These are phyloP conservation scores for Cossypha heuglini DNA, from an alignment of 2,797 vertebrate genomes.

Conservation along the genomic window DNA sequence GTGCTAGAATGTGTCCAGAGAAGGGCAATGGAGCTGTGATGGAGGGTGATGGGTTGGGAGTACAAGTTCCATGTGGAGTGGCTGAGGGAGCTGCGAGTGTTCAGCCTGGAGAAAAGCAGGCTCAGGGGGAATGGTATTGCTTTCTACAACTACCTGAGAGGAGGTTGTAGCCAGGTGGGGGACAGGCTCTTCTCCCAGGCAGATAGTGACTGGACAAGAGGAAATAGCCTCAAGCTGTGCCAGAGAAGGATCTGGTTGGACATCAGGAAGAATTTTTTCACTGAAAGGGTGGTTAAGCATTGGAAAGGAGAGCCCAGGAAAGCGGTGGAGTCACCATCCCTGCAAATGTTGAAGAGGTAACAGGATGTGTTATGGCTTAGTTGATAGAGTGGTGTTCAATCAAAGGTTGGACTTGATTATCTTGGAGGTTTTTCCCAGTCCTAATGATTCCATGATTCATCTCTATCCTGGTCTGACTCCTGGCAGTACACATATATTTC, in stretches of 20 bases:
- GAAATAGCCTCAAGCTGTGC: background rate
- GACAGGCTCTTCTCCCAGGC: background rate
- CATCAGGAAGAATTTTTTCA: background rate
- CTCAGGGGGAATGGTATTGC: background rate
- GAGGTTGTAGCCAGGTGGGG: background rate
- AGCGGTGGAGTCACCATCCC: background rate
- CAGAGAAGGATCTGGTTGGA: background rate
- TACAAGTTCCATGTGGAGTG: accelerated
- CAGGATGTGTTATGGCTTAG: background rate
- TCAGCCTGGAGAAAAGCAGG: background rate
- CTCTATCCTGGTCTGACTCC: background rate
- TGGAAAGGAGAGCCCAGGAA: background rate
- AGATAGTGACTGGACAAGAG: background rate
- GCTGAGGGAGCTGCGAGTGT: background rate
- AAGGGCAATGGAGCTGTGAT: background rate
- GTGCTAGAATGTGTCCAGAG: background rate
- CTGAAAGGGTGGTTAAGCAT: background rate
- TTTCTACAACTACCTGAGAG: background rate
- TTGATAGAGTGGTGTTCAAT: background rate
- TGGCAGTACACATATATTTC: background rate
- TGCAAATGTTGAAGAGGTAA: background rate
- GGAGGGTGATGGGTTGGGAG: background rate
- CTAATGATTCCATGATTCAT: background rate
- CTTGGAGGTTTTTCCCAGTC: background rate
- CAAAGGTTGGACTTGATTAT: background rate